phyloP scores from a whole-genome alignment of 2,113 vertebrate genomes.

The Pygathrix nemaeus region DNA sequence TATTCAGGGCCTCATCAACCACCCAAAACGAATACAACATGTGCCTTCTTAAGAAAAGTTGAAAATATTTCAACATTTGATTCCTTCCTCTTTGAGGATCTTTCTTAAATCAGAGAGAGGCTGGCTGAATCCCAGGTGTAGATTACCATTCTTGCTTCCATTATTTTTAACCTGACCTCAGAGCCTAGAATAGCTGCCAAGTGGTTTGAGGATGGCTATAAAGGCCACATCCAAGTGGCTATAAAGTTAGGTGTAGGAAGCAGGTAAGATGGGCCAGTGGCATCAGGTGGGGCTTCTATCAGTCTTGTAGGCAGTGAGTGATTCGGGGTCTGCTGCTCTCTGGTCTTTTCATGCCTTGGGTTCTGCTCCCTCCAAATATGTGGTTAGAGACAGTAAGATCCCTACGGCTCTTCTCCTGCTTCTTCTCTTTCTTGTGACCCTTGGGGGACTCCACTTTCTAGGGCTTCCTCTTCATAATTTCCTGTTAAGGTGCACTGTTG shows the following conservation, averaged over 20 bases:
- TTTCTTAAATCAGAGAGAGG: background rate
- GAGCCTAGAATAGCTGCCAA: background rate
- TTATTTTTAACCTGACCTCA: background rate
- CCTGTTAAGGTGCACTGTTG: conserved; percentile 23
- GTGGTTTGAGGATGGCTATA: background rate
- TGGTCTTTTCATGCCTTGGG: background rate
- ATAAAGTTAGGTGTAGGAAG: background rate
- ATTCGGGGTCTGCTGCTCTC: conserved; percentile 9
- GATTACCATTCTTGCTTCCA: background rate
- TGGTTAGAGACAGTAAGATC: background rate
- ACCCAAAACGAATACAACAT: background rate
- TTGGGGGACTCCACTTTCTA: background rate
- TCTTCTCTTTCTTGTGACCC: background rate
- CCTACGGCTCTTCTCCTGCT: accelerated
- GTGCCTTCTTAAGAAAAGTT: background rate
- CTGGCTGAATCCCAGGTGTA: conserved; percentile 4
- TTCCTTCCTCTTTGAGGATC: background rate
- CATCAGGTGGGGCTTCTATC: accelerated
- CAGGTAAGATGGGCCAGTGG: background rate
- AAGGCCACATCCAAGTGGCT: background rate
- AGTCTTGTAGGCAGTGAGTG: background rate
- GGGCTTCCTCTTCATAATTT: background rate
- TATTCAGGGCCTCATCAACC: conserved; percentile 41
- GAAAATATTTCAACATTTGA: background rate
- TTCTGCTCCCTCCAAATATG: background rate